These are phyloP conservation scores for Anodontia alba DNA, from an alignment of 2,888 invertebrate genomes.

Conservation along the genomic window DNA sequence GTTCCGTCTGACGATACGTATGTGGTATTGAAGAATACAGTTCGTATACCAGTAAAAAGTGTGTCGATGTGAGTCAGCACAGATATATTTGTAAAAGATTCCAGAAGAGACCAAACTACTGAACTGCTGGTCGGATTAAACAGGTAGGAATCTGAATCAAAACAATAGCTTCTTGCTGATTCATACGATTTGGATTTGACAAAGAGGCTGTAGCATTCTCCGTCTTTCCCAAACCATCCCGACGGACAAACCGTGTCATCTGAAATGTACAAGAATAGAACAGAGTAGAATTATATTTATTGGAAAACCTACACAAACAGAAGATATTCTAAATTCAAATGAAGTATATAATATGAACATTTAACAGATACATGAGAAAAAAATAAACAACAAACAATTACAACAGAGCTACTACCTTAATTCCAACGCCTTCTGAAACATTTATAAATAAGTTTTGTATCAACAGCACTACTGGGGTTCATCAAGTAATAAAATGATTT, in stretches of 20 bases:
- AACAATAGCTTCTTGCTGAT: slow-evolving; percentile 19
- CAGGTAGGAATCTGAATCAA: slow-evolving; percentile 31
- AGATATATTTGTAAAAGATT: slow-evolving; percentile 23
- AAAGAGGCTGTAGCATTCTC: slow-evolving; percentile 35
- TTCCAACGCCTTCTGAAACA: too few relatives aligned
- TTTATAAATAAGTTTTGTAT: too few relatives aligned
- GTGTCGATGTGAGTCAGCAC: slow-evolving; percentile 19
- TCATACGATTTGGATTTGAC: background rate
- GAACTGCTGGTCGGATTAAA: slow-evolving; percentile 38
- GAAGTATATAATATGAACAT: too few relatives aligned
- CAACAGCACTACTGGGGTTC: too few relatives aligned
- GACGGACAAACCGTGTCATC: slow-evolving; percentile 45
- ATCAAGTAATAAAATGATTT: too few relatives aligned
- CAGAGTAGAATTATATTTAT: too few relatives aligned
- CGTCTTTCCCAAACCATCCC: slow-evolving; percentile 42
- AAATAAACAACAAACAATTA: too few relatives aligned
- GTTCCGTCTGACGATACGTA: slow-evolving; percentile 35
- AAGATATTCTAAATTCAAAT: too few relatives aligned
- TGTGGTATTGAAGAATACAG: slow-evolving; percentile 27
- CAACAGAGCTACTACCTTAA: too few relatives aligned
- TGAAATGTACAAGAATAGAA: slow-evolving; percentile 27
- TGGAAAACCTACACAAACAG: too few relatives aligned
- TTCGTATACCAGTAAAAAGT: slow-evolving; percentile 41
- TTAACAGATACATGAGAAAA: too few relatives aligned
- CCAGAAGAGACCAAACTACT: slow-evolving; percentile 16